Conservation (phyloP, 2,797 vertebrate species). For the Aldrovandia affinis region DNA sequence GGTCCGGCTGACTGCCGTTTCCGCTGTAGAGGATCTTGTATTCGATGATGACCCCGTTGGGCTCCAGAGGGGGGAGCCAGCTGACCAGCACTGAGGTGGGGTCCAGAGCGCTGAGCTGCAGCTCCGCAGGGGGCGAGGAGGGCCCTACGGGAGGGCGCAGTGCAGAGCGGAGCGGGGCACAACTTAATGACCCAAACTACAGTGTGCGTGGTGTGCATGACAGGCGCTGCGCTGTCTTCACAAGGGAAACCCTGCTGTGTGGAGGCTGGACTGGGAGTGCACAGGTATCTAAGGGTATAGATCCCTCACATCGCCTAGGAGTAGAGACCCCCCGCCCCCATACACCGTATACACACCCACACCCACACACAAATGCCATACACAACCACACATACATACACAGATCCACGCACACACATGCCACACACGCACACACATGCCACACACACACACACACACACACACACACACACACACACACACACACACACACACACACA, state of each 20-base stretch:
- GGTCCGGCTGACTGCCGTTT: conserved; percentile 84
- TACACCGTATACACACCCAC: conserved; percentile 26
- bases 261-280: not conserved
- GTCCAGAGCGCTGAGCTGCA: conserved; percentile 85
- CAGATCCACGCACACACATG: too few relatives aligned
- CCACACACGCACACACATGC: too few relatives aligned
- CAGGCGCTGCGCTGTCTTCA: not conserved
- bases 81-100: conserved; percentile 87
- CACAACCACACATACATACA: not conserved
- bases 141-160: conserved; percentile 72
- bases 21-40: conserved; percentile 87
- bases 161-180: not conserved
- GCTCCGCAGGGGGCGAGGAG: conserved; percentile 86
- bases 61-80: conserved; percentile 91
- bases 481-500: not conserved
- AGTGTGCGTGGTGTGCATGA: not conserved
- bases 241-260: not conserved
- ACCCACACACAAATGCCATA: not conserved
- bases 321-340: not conserved
- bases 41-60: conserved; percentile 87
- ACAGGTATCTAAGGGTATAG: not conserved
- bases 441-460: conserved; percentile 26
- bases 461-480: conserved; percentile 14
- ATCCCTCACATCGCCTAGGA: not conserved
- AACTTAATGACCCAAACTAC: not conserved